Evolutionary conservation across 2,797 vertebrate species (phyloP).

Genomic region (Sebastes reedi): DNA sequence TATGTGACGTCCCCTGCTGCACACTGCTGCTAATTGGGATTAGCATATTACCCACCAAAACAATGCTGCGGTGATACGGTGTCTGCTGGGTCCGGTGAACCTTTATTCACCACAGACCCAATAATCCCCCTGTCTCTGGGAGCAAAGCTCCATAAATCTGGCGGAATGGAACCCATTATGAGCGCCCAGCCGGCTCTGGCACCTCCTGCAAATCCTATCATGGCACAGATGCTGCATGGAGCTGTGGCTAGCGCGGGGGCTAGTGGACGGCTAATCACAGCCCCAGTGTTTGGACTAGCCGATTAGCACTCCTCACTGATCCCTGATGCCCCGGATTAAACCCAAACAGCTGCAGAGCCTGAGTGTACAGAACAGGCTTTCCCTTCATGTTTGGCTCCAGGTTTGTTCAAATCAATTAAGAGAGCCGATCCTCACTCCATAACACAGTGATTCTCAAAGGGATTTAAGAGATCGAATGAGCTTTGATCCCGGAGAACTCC

Average conservation of each 20-base stretch:
- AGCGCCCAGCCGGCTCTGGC: conserved; percentile 60
- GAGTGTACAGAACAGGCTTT: neutral
- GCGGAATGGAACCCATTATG: conserved; percentile 74
- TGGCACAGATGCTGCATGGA: conserved; percentile 56
- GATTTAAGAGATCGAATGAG: too few species aligned
- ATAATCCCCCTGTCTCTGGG: conserved; percentile 74
- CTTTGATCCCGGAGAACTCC: too few species aligned
- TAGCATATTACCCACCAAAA: conserved; percentile 66
- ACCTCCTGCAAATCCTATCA: conserved; percentile 77
- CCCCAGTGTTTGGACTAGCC: conserved; percentile 54
- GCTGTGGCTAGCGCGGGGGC: conserved; percentile 36
- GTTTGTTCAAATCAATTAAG: conserved; percentile 1
- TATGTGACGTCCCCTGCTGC: conserved; percentile 60
- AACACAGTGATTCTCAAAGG: too few species aligned
- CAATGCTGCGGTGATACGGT: conserved; percentile 52
- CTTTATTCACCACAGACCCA: conserved; percentile 65
- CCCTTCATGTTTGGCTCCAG: conserved; percentile 2
- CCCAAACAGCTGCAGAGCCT: conserved; percentile 26
- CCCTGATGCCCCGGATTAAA: conserved; percentile 50
- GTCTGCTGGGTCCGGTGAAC: conserved; percentile 63
- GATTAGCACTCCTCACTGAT: conserved; percentile 61
- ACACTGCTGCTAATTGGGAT: conserved; percentile 71
- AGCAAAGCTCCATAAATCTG: conserved; percentile 81
- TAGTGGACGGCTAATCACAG: conserved; percentile 44
- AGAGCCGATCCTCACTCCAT: neutral